phyloP scores from a whole-genome alignment of 2,797 vertebrate species.

The Sebastes miniatus region DNA sequence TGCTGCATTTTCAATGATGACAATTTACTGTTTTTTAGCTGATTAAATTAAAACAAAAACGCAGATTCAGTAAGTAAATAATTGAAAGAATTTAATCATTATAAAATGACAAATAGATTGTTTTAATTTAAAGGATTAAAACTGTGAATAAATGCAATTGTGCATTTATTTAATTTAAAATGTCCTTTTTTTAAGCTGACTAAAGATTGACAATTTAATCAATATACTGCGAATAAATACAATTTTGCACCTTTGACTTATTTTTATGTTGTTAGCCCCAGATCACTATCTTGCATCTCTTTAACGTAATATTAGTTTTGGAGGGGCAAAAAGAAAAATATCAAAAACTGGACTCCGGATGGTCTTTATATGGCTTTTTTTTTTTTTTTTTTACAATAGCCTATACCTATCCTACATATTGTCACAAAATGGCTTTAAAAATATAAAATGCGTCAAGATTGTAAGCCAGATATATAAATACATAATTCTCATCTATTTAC shows the following conservation, averaged over 20 bases:
- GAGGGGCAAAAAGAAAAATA: not conserved
- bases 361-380: not conserved
- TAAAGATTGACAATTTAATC: too few relatives aligned
- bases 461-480: not conserved
- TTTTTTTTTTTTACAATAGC: too few relatives aligned
- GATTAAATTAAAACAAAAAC: not conserved
- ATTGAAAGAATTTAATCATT: not conserved
- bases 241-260: not conserved
- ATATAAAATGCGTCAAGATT: not conserved
- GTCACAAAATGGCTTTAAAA: not conserved
- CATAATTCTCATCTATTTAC: conserved; percentile 16
- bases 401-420: not conserved
- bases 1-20: not conserved
- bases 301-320: not conserved
- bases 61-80: not conserved
- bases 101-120: not conserved
- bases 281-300: not conserved
- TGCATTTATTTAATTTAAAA: too few relatives aligned
- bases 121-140: not conserved
- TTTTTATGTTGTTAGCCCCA: not conserved
- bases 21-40: not conserved
- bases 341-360: not conserved
- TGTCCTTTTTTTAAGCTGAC: too few relatives aligned
- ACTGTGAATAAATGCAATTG: not conserved
- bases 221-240: not conserved